These are phyloP conservation scores for Lethenteron reissneri DNA, from an alignment of 2,113 vertebrate genomes.

Conservation along the genomic window DNA sequence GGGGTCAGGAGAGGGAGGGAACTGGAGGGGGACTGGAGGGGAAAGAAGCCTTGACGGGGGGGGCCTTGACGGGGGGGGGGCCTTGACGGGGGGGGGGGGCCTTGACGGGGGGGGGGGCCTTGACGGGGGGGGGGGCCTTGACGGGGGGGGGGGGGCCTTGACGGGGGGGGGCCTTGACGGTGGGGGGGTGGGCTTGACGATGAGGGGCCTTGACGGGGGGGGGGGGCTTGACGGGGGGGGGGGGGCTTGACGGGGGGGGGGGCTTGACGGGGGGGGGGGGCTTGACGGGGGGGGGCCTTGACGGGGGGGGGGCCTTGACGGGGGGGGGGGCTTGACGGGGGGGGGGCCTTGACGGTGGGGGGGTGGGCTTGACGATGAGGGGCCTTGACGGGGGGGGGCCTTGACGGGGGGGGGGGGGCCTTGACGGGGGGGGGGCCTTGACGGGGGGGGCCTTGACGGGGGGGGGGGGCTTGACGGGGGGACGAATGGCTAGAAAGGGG, in stretches of 20 bases:
- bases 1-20: constrained; percentile 9
- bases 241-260: constrained; percentile 8
- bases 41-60: background rate
- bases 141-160: constrained; percentile 1
- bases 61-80: background rate
- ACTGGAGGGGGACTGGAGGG: constrained; percentile 8
- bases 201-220: constrained; percentile 10
- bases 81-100: constrained; percentile 13
- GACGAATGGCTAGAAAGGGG: background rate
- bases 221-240: constrained; percentile 11
- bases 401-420: no score
- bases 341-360: no score
- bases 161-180: background rate
- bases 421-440: no score
- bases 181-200: background rate
- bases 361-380: no score
- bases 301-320: background rate
- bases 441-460: no score
- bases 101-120: constrained; percentile 11
- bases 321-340: no score
- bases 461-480: background rate
- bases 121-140: constrained; percentile 5
- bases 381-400: no score
- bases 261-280: background rate
- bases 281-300: constrained; percentile 1